These are phyloP conservation scores for Lindbergichthys nudifrons DNA, from an alignment of 2,797 vertebrate genomes.

Conservation along the genomic window DNA sequence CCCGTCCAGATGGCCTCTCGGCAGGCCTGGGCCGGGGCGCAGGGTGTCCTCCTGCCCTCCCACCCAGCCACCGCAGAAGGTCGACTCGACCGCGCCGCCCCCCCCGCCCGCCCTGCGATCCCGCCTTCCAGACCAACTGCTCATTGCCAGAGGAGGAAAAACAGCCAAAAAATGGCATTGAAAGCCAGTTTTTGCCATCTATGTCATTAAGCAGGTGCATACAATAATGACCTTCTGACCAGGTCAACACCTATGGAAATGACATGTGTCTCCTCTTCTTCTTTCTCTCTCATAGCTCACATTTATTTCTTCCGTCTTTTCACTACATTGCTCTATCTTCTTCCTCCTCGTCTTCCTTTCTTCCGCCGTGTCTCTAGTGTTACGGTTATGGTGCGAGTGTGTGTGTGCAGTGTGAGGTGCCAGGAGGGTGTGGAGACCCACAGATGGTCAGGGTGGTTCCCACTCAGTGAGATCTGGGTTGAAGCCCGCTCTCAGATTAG, in stretches of 20 bases:
- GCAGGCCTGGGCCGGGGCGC: slow-evolving; percentile 79
- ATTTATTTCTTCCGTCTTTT: not conserved
- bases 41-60: slow-evolving; percentile 85
- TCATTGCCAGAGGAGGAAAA: slow-evolving; percentile 58
- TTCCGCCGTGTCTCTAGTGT: slow-evolving; percentile 10
- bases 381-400: slow-evolving; percentile 25
- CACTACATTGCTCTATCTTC: not conserved
- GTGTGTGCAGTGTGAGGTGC: slow-evolving; percentile 68
- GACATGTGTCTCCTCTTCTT: not conserved
- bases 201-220: slow-evolving; percentile 50
- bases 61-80: slow-evolving; percentile 83
- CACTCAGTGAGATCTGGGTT: slow-evolving; percentile 84
- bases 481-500: slow-evolving; percentile 82
- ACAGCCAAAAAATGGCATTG: slow-evolving; percentile 53
- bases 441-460: slow-evolving; percentile 89
- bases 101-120: slow-evolving; percentile 64
- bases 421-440: slow-evolving; percentile 85
- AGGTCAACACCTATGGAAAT: not conserved
- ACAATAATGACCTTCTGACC: slow-evolving; percentile 39
- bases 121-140: slow-evolving; percentile 62
- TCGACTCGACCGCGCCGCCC: slow-evolving; percentile 81
- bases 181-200: slow-evolving; percentile 43
- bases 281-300: not conserved
- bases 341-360: slow-evolving; percentile 8
- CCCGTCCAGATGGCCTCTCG: slow-evolving; percentile 87